phyloP scores from a whole-genome alignment of 1,140 invertebrate species.

The Tyrophagus putrescentiae region DNA sequence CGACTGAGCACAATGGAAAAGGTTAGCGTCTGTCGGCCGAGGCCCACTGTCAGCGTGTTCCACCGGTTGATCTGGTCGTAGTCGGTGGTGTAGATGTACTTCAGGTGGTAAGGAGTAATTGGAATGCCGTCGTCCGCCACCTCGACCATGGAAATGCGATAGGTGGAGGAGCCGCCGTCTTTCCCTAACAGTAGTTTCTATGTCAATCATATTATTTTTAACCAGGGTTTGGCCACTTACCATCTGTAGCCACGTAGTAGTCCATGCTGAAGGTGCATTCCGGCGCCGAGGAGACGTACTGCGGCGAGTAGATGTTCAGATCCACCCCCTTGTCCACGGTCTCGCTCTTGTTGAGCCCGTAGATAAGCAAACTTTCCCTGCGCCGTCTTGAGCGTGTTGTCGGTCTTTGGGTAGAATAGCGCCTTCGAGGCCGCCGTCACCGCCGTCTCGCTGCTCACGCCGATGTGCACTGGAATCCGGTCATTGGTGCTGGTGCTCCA shows the following conservation, averaged over 20 bases:
- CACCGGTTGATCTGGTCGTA: conserved; percentile 6
- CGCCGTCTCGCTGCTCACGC: neutral
- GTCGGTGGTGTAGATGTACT: too few species aligned
- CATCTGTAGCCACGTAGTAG: neutral
- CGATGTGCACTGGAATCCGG: neutral
- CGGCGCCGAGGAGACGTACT: neutral
- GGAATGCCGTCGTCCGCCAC: too few species aligned
- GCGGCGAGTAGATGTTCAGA: neutral
- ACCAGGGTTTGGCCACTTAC: neutral
- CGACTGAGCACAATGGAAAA: conserved; percentile 19
- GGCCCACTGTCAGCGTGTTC: conserved; percentile 20
- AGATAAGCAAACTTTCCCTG: neutral
- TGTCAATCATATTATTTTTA: neutral
- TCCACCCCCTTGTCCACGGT: neutral
- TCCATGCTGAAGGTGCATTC: neutral
- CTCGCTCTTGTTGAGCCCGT: neutral
- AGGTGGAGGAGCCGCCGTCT: too few species aligned
- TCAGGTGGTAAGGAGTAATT: too few species aligned
- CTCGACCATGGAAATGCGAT: neutral
- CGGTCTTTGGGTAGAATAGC: neutral
- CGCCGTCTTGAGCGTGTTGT: neutral
- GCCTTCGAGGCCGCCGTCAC: neutral
- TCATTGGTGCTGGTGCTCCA: neutral
- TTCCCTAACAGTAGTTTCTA: too few species aligned
- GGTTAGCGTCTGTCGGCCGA: conserved; percentile 18